Percentiles rank a stretch among this genome's conserved stretches.
Conservation (phyloP, 2,888 invertebrate genomes). For the Trachelus stipa region DNA sequence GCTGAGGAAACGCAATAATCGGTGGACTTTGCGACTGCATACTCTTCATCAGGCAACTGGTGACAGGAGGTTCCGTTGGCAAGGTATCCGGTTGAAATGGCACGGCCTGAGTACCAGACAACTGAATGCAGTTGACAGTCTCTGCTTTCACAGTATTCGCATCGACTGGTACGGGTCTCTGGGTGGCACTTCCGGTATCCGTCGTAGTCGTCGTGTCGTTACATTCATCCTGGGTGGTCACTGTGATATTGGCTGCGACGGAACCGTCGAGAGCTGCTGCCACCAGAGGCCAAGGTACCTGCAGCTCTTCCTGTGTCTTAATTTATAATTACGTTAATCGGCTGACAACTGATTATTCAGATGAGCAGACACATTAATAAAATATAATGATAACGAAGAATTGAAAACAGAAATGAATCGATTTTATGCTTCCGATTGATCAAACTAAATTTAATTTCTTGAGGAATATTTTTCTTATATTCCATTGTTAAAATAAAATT, state of each 20-base stretch:
- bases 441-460: too few species aligned
- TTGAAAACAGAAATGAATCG: too few species aligned
- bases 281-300: conserved; percentile 69
- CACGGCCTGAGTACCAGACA: conserved; percentile 54
- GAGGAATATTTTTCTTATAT: too few species aligned
- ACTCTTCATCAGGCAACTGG: conserved; percentile 58
- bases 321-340: too few species aligned
- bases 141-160: conserved; percentile 18
- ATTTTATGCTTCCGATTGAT: too few species aligned
- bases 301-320: conserved; percentile 71
- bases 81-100: conserved; percentile 53
- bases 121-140: conserved; percentile 55
- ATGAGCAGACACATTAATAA: too few species aligned
- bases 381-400: too few species aligned
- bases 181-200: conserved; percentile 39
- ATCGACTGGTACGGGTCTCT: conserved; percentile 27
- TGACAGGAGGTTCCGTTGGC: conserved; percentile 48
- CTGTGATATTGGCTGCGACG: conserved; percentile 59
- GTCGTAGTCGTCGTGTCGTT: conserved; percentile 53
- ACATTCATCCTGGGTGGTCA: conserved; percentile 58
- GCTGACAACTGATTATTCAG: too few species aligned
- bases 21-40: conserved; percentile 58
- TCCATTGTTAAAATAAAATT: too few species aligned
- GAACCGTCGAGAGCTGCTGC: conserved; percentile 68
- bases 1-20: conserved; percentile 59